Evolutionary conservation across 2,888 invertebrate genomes (phyloP), one percentile per base, ranked within the genome.

Genomic region (Aleiodes leptofemur): DNA sequence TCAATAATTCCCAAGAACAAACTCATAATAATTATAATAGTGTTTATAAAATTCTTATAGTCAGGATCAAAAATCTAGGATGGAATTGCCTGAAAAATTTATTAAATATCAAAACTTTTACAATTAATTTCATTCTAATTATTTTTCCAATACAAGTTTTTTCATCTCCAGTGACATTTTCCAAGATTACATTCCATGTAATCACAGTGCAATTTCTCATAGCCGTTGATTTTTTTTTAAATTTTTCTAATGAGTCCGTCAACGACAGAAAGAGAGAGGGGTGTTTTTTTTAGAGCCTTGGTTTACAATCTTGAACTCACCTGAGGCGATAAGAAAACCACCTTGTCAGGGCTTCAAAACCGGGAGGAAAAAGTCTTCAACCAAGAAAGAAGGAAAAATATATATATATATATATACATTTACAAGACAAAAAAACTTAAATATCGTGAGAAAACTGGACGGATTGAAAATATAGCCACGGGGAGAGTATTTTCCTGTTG

Each of bases 231-330:
- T 77, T 72, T 74, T 56, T 75, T 78, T 78, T 79, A 80, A 81
- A 82, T 81, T 82, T 81, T 83, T 84, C 84, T 86, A 85, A 86
- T 86, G 86, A 87, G 85, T 86, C 84, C 85, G 85, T 83, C 86
- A 84, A 83, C 85, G 83, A 72, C 55, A 76, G 73, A 74, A 51
- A 23, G 23, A 23, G 23, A 2, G 16, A 38, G 69, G 66, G 69
- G 69, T 68, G 61, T 64, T 56, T 31, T 71, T 75, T 73, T 61
- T 73, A 38, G 74, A 74, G 56, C 53, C 71, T 61, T 72, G 61
- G 79, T 76, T 77, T 79, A 79, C 78, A 79, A 82, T 84, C 83
- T 84, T 82, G 77, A 77, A 75, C 76, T 78, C 82, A 50, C 68
- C 80, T 64, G 78, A 66, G 83, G 82, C 82, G 81, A 80, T 73